Percentiles rank a stretch among this genome's conserved stretches.
Conservation (phyloP, 2,888 invertebrate genomes). For the Scrobipalpa atriplicella region DNA sequence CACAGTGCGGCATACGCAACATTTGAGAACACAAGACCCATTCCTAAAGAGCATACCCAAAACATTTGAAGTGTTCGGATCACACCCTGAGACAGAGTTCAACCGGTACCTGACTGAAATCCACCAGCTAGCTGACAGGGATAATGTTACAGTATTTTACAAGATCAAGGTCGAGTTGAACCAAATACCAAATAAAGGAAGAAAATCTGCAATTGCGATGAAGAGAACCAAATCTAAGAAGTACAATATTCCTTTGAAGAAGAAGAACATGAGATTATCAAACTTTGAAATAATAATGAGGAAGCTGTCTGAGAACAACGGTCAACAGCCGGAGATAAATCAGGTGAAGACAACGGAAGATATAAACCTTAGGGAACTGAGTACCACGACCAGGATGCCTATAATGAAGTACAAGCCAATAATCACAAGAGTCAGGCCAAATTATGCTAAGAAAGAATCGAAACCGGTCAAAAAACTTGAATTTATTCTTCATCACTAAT, state of each 20-base stretch:
- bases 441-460: slow-evolving; percentile 56
- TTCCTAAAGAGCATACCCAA: slow-evolving; percentile 59
- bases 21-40: slow-evolving; percentile 31
- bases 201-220: slow-evolving; percentile 37
- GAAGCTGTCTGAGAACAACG: slow-evolving; percentile 56
- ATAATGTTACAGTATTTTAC: slow-evolving; percentile 58
- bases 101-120: slow-evolving; percentile 57
- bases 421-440: slow-evolving; percentile 52
- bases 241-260: slow-evolving; percentile 69
- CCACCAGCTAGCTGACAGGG: slow-evolving; percentile 51
- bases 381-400: slow-evolving; percentile 49
- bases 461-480: slow-evolving; percentile 61
- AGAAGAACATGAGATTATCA: slow-evolving; percentile 69
- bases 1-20: slow-evolving; percentile 46
- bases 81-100: slow-evolving; percentile 51
- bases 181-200: slow-evolving; percentile 32
- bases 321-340: slow-evolving; percentile 43
- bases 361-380: slow-evolving; percentile 28
- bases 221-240: slow-evolving; percentile 58
- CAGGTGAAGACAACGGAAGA: slow-evolving; percentile 45
- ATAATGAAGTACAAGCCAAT: slow-evolving; percentile 65
- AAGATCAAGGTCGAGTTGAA: slow-evolving; percentile 61
- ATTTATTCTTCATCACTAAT: slow-evolving; percentile 47
- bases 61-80: slow-evolving; percentile 56
- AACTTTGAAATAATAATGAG: slow-evolving; percentile 65